Evolutionary conservation across 2,888 invertebrate species (phyloP).

Genomic region (Seladonia tumulorum): DNA sequence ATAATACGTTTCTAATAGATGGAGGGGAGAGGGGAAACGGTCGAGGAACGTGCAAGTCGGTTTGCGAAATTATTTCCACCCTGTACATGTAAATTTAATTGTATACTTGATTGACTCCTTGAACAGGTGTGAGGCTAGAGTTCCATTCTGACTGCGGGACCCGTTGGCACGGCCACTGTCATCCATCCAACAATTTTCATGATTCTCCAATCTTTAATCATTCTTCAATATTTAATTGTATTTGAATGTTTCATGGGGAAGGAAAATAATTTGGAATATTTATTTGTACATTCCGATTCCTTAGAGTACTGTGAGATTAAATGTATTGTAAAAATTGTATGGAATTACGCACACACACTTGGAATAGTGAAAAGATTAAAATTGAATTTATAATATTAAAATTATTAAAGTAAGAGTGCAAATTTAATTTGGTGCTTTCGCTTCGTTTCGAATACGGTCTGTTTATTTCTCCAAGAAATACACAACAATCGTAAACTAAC

Average conservation of each 20-base stretch:
- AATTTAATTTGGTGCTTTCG: too few relatives aligned
- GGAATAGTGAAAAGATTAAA: too few relatives aligned
- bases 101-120: constrained; percentile 14
- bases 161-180: neutral
- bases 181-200: constrained; percentile 23
- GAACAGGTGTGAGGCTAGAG: constrained; percentile 15
- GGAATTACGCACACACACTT: too few relatives aligned
- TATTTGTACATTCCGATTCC: neutral
- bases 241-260: too few relatives aligned
- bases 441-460: too few relatives aligned
- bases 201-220: constrained; percentile 34
- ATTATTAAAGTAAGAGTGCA: neutral
- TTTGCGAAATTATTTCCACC: constrained; percentile 14
- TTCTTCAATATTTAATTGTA: too few relatives aligned
- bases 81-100: constrained; percentile 3
- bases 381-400: neutral
- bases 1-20: constrained; percentile 6
- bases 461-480: too few relatives aligned
- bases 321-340: too few relatives aligned
- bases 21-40: neutral
- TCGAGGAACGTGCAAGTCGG: constrained; percentile 5
- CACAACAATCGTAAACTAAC: too few relatives aligned
- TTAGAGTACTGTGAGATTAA: too few relatives aligned
- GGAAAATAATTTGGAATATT: neutral
- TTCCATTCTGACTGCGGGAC: constrained; percentile 18